Percentiles rank a stretch among this genome's conserved stretches.
Evolutionary conservation across 2,113 vertebrate species (phyloP).

Genomic region (Spizaetus ornatus): DNA sequence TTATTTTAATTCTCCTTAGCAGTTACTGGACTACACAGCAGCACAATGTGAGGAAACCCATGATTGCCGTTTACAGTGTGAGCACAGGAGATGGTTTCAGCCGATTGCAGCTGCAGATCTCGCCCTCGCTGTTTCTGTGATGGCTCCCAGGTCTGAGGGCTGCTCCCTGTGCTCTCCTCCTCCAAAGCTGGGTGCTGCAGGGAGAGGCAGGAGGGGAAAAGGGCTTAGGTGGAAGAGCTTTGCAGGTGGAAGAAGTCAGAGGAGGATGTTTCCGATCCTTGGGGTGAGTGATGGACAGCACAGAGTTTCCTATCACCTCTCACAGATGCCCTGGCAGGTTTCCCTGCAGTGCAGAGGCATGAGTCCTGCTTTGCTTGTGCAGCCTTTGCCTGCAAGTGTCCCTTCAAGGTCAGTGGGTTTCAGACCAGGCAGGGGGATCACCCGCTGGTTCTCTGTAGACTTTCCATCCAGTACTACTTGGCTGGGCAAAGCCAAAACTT

Average conservation of each 20-base stretch:
- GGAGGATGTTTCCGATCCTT: neutral
- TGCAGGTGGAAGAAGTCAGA: neutral
- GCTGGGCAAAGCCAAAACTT: neutral
- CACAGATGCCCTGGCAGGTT: neutral
- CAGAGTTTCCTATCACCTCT: rapidly evolving
- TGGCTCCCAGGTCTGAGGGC: rapidly evolving
- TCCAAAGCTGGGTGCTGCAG: neutral
- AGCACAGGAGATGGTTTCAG: neutral
- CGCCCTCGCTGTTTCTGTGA: neutral
- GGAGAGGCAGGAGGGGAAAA: neutral
- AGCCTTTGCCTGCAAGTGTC: neutral
- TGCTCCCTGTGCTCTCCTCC: neutral
- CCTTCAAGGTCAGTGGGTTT: neutral
- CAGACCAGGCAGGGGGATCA: neutral
- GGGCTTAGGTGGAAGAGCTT: neutral
- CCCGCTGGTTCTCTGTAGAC: neutral
- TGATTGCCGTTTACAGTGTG: rapidly evolving
- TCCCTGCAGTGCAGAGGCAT: neutral
- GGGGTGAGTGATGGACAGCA: neutral
- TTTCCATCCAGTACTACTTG: neutral
- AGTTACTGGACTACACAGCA: neutral
- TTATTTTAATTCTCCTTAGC: neutral
- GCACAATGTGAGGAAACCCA: rapidly evolving
- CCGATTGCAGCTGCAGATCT: neutral
- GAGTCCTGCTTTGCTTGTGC: neutral